Percentiles rank a stretch among this genome's conserved stretches.
These are phyloP conservation scores for Drosophila ezoana DNA, from an alignment of 2,888 invertebrate genomes.

Conservation along the genomic window DNA sequence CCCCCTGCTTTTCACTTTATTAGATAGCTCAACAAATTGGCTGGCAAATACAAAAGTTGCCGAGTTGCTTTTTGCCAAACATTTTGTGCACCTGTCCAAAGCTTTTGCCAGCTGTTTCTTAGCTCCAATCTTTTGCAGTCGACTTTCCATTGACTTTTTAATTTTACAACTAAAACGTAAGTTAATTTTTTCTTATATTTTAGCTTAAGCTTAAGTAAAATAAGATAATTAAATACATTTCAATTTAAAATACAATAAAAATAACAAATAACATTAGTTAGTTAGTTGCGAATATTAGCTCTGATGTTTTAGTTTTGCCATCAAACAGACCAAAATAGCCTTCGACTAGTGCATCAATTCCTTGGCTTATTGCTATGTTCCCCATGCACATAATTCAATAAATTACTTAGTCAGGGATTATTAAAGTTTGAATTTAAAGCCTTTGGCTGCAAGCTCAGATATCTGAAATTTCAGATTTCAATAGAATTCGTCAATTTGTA, in stretches of 20 bases:
- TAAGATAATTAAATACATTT: too few relatives aligned
- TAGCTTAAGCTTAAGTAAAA: too few relatives aligned
- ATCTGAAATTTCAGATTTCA: neutral
- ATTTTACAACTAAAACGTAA: too few relatives aligned
- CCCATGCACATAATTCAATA: neutral
- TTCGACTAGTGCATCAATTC: neutral
- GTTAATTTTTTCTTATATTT: too few relatives aligned
- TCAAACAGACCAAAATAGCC: too few relatives aligned
- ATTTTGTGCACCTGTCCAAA: constrained; percentile 23
- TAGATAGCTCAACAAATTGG: constrained; percentile 44
- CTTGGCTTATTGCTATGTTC: neutral
- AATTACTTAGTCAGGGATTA: neutral
- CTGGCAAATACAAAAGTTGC: constrained; percentile 44
- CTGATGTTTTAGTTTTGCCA: too few relatives aligned
- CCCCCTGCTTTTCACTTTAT: constrained; percentile 5
- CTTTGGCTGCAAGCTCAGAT: neutral
- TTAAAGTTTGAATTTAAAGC: neutral
- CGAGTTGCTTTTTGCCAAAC: constrained; percentile 24
- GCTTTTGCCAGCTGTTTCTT: neutral
- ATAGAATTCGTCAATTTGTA: neutral
- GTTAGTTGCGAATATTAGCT: too few relatives aligned
- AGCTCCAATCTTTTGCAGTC: neutral
- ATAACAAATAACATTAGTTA: too few relatives aligned
- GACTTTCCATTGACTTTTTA: neutral
- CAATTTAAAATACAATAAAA: too few relatives aligned